phyloP scores from a whole-genome alignment of 92 coral and sea anemone genomes.

The Meandrina meandrites region DNA sequence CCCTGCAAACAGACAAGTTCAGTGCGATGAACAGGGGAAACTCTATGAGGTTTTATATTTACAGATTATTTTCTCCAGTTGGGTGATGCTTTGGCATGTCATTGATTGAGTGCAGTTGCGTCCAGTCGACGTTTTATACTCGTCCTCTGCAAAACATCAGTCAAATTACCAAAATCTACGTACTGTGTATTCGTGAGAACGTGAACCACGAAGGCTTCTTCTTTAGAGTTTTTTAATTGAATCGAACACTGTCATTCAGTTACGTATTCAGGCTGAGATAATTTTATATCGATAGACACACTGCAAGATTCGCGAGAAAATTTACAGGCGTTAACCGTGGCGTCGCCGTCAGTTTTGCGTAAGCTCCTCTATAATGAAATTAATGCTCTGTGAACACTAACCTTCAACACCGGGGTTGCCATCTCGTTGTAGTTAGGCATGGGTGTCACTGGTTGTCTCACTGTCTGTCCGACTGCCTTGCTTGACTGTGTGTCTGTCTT shows the following conservation, averaged over 20 bases:
- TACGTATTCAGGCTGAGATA: too few relatives aligned
- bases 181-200: too few relatives aligned
- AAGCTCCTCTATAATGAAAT: too few relatives aligned
- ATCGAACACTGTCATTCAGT: too few relatives aligned
- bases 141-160: too few relatives aligned
- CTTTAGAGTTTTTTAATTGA: too few relatives aligned
- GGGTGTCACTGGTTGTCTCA: constrained; percentile 76
- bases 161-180: too few relatives aligned
- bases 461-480: constrained; percentile 5
- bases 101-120: not conserved
- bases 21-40: not conserved
- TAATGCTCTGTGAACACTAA: not conserved
- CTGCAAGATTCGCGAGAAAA: too few relatives aligned
- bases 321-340: too few relatives aligned
- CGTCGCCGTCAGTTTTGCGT: too few relatives aligned
- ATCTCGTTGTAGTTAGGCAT: constrained; percentile 85
- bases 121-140: not conserved
- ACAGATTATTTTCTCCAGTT: not conserved
- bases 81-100: not conserved
- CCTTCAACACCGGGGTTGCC: constrained; percentile 92
- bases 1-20: constrained; percentile 25
- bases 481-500: not conserved
- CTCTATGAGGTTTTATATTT: not conserved
- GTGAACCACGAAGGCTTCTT: too few relatives aligned
- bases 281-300: too few relatives aligned